A percentile compares a stretch with the other conserved stretches of the same genome.
Conservation (phyloP, 2,888 invertebrate genomes). For the Drosophila buzzatii region DNA sequence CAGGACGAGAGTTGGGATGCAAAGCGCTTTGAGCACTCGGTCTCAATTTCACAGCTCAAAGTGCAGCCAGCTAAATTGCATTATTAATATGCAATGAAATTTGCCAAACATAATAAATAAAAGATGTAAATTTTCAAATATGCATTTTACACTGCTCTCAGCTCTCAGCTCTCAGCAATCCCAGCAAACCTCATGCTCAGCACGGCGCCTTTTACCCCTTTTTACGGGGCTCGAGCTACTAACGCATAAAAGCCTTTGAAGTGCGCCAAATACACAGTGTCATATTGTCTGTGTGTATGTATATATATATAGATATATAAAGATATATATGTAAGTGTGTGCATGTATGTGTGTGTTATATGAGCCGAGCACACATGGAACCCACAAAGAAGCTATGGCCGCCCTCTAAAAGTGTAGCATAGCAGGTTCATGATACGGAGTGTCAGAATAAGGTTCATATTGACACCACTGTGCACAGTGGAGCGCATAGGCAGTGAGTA, state of each 20-base stretch:
- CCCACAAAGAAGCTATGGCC: conserved; percentile 14
- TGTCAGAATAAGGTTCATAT: conserved; percentile 7
- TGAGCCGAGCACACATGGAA: conserved; percentile 25
- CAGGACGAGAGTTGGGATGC: too few species aligned
- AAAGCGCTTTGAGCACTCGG: conserved; percentile 21
- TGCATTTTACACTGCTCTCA: conserved; percentile 32
- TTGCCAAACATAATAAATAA: conserved; percentile 77
- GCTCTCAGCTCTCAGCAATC: conserved; percentile 12
- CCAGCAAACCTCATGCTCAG: background rate
- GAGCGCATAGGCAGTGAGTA: background rate
- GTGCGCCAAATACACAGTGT: conserved; percentile 45
- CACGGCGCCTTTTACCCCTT: conserved; percentile 16
- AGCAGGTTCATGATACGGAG: conserved; percentile 13
- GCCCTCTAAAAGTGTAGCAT: conserved; percentile 25
- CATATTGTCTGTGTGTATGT: conserved; percentile 1
- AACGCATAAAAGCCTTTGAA: conserved; percentile 63
- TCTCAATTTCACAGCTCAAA: conserved; percentile 38
- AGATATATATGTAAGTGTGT: background rate
- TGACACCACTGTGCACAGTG: conserved; percentile 56
- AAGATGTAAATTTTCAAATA: conserved; percentile 64
- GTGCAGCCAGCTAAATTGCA: conserved; percentile 70
- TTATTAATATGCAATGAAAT: conserved; percentile 81
- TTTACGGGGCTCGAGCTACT: conserved; percentile 24
- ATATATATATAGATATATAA: background rate
- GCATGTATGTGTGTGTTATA: conserved; percentile 16